A percentile compares a stretch with the other conserved stretches of the same genome.
phyloP scores from a whole-genome alignment of 2,888 invertebrate species.

The Rosalia funebris region DNA sequence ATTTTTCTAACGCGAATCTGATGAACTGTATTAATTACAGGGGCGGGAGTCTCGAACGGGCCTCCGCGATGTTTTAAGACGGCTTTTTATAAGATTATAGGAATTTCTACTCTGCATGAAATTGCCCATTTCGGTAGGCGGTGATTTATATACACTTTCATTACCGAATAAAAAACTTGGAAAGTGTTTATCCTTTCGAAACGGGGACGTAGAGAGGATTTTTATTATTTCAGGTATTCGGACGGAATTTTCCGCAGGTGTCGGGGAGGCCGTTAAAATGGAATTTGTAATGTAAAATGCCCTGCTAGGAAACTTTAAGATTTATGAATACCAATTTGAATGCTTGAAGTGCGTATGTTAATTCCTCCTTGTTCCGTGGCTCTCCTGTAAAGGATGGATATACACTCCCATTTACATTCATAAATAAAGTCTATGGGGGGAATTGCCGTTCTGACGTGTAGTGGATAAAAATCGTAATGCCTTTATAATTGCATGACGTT shows the following conservation, averaged over 20 bases:
- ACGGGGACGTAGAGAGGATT: not conserved
- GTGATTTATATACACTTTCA: not conserved
- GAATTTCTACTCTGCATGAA: no score
- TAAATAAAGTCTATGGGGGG: not conserved
- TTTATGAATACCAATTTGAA: conserved; percentile 19
- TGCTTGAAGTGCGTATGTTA: conserved; percentile 14
- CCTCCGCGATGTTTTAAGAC: no score
- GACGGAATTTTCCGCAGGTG: conserved; percentile 19
- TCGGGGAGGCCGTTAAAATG: conserved; percentile 10
- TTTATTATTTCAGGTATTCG: conserved; percentile 15
- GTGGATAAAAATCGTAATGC: not conserved
- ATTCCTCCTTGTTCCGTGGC: conserved; percentile 3
- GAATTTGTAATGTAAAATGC: conserved; percentile 24
- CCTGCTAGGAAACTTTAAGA: conserved; percentile 12
- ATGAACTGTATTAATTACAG: no score
- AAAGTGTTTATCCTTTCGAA: not conserved
- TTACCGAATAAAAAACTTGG: not conserved
- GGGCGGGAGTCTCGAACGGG: no score
- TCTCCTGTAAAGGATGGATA: not conserved
- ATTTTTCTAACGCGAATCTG: no score
- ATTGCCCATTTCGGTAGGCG: no score
- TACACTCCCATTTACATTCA: not conserved
- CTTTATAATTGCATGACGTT: not conserved
- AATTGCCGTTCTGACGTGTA: not conserved
- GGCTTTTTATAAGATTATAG: no score